Evolutionary conservation across 2,797 vertebrate genomes (phyloP).

Genomic region (Cuniculus paca): DNA sequence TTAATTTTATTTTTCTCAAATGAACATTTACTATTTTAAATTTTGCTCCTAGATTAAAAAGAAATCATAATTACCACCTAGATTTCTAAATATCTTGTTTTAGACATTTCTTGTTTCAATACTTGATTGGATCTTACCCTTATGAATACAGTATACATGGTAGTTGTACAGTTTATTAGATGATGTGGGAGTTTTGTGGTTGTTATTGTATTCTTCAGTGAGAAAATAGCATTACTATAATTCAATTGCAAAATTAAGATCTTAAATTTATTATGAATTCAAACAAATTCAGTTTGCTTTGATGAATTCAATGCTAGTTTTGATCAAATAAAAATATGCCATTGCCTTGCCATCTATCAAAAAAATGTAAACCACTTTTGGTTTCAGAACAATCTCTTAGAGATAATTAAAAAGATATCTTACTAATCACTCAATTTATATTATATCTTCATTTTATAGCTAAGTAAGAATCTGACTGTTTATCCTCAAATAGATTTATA

Average conservation of each 20-base stretch:
- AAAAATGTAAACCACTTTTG: conserved; percentile 64
- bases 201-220: conserved; percentile 61
- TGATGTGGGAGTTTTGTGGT: neutral
- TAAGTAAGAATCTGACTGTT: conserved; percentile 16
- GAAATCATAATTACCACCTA: neutral
- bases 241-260: conserved; percentile 65
- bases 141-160: conserved; percentile 58
- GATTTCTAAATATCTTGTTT: conserved; percentile 14
- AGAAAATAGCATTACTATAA: conserved; percentile 74
- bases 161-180: conserved; percentile 53
- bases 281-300: conserved; percentile 76
- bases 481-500: conserved; percentile 15
- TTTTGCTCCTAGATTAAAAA: neutral
- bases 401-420: conserved; percentile 51
- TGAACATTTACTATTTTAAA: neutral
- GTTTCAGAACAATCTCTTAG: conserved; percentile 48
- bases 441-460: conserved; percentile 47
- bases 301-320: conserved; percentile 68
- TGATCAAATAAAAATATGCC: conserved; percentile 78
- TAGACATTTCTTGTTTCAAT: conserved; percentile 11
- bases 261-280: conserved; percentile 50
- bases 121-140: conserved; percentile 29
- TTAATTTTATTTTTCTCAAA: conserved; percentile 37
- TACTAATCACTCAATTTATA: conserved; percentile 52
- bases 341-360: conserved; percentile 45